Evolutionary conservation across 2,888 invertebrate species (phyloP), one percentile per base, ranked within the genome.

Genomic region (Erannis defoliaria): DNA sequence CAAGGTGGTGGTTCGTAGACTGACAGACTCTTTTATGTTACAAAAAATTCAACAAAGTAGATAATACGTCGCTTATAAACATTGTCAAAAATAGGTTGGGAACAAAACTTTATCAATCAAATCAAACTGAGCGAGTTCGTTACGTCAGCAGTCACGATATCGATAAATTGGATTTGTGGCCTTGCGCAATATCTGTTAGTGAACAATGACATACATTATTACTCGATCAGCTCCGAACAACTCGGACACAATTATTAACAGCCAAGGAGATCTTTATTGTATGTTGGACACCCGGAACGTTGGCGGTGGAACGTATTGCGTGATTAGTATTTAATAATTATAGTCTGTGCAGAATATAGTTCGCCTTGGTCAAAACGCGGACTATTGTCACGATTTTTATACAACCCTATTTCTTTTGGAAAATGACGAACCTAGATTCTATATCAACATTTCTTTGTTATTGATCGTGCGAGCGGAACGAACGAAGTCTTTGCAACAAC

Each of bases 71-170:
- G 1, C 26, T 26, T 26, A 26, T 26, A 8, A 26, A 35, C 35
- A 3, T 49, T 49, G 43, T 10, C 23, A 38, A 21, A 58, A 58
- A 40, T 35, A 59, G 54, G 33, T 46, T 38, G 4, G 31, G 62
- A 64, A 62, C 42, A 46, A 46, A 35, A 45, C 60, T 51, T 46
- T 59, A 68, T 59, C 69, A 58, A 73, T 71, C 66, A 71, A 75
- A 67, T 66, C 67, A 72, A 64, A 75, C 75, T 74, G 74, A 70
- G 66, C 64, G 80, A 75, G 73, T 67, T 78, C 76, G 76, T 75
- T 74, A 76, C 77, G 72, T 74, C 80, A 80, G 71, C 81, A 82
- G 84, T 83, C 83, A 81, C 82, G 85, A 86, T 85, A 81, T 81
- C 81, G 78, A 84, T 83, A 81, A 81, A 81, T 79, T 80, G 76